Conservation (phyloP, 2,113 vertebrate genomes). For the Puntigrus tetrazona region DNA sequence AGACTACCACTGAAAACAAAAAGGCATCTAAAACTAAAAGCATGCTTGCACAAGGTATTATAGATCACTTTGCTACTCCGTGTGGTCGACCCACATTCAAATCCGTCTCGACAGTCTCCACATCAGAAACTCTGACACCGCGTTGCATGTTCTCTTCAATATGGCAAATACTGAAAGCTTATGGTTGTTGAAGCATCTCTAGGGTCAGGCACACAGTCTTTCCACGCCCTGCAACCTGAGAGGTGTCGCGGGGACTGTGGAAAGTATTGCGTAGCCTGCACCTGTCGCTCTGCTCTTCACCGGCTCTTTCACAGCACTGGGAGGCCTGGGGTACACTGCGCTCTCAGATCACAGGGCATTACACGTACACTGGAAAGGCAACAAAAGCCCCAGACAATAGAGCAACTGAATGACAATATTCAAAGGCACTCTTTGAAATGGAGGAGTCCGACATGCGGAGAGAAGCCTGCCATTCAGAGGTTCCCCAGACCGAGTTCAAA, state of each 20-base stretch:
- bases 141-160: neutral
- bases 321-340: constrained; percentile 18
- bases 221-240: constrained; percentile 41
- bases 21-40: neutral
- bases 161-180: neutral
- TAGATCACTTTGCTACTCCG: neutral
- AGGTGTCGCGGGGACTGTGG: neutral
- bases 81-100: neutral
- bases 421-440: constrained; percentile 49
- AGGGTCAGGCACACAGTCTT: neutral
- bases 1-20: neutral
- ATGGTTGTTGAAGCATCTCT: neutral
- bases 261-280: constrained; percentile 32
- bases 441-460: constrained; percentile 27
- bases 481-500: constrained; percentile 17
- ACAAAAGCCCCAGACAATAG: constrained; percentile 47
- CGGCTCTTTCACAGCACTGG: constrained; percentile 29
- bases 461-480: neutral
- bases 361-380: constrained; percentile 29
- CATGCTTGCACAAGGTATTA: neutral
- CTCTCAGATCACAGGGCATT: constrained; percentile 43
- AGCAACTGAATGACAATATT: constrained; percentile 38
- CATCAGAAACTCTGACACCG: neutral
- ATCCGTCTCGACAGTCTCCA: neutral
- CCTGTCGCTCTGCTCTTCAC: constrained; percentile 36